Base-by-base conservation (phyloP, 2,888 invertebrate species). In the Ectemnius cavifrons region DNA sequence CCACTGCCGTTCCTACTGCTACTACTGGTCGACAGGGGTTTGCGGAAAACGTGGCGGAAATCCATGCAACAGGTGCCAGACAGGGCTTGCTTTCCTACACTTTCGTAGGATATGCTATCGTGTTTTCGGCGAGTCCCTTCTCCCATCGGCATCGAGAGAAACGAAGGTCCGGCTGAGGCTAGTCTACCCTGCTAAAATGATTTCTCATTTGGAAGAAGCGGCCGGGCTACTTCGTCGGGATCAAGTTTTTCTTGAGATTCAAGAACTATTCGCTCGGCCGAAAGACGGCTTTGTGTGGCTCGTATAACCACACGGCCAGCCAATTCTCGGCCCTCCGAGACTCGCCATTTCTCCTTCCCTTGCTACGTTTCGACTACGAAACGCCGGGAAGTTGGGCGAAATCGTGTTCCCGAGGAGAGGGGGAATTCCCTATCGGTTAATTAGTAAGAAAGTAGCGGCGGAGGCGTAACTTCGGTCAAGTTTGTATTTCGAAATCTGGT, bases 51-150 rank as follows among this genome's bases (percentile, higher is more conserved):
- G 84, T 86, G 89, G 85, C 89, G 89, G 89, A 90, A 90, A 89
- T 88, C 86, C 86, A 82, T 80, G 90, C 90, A 90, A 90, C 90
- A 90, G 90, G 90, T 90, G 89, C 86, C 81, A 70, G 73, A 80
- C 52, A 14, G 83, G 78, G 83, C 78, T 81, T 82, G 83, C 65
- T 87, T 77, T 82, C 81, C 76, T 76, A 74, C 74, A 82, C 80
- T 85, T 83, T 85, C 77, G 75, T 60, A 64, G 73, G 79, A 72
- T 37, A 37, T 61, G 52, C 64, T 28, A 47, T 67, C 63, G 68
- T 67, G 70, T 71, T 72, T 73, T 76, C 67, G 68, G 67, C 2
- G 2, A 37, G 20, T 20, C 6, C 52, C 3, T 3, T 23, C 23
- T 23, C 3, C 3, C 23, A 23, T 23, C 2, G 16, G 5, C 52